Percentiles rank a stretch among this genome's conserved stretches.
Conservation (phyloP, 2,113 vertebrate genomes). For the Austrofundulus limnaeus region DNA sequence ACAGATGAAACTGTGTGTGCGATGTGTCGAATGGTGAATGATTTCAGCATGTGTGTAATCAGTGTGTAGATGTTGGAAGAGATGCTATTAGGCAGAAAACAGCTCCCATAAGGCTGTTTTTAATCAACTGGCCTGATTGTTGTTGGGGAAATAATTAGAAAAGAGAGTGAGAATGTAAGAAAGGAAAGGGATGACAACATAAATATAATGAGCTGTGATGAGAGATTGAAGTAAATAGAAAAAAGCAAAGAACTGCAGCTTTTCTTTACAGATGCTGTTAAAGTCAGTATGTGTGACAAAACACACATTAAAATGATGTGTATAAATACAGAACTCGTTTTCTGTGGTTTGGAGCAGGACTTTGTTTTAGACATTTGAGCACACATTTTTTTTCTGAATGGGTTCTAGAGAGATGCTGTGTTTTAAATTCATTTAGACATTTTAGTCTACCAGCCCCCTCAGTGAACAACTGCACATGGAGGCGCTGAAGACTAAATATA, state of each 20-base stretch:
- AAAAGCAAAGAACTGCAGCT: constrained; percentile 38
- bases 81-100: constrained; percentile 61
- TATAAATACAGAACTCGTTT: neutral
- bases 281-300: constrained; percentile 17
- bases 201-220: constrained; percentile 22
- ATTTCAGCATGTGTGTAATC: constrained; percentile 17
- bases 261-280: constrained; percentile 36
- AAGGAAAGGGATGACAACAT: constrained; percentile 9
- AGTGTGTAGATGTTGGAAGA: constrained; percentile 31
- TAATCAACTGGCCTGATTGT: constrained; percentile 69
- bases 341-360: no score
- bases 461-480: no score
- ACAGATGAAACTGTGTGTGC: constrained; percentile 22
- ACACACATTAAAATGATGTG: neutral
- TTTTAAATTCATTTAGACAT: no score
- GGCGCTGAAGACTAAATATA: no score
- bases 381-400: no score
- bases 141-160: constrained; percentile 71
- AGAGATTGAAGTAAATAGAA: constrained; percentile 21
- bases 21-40: constrained; percentile 5
- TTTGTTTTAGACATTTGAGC: no score
- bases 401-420: no score
- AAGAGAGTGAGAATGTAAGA: neutral
- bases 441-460: no score
- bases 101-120: constrained; percentile 66